Conservation (phyloP, 1,140 invertebrate species). For the Heliconius hewitsoni region DNA sequence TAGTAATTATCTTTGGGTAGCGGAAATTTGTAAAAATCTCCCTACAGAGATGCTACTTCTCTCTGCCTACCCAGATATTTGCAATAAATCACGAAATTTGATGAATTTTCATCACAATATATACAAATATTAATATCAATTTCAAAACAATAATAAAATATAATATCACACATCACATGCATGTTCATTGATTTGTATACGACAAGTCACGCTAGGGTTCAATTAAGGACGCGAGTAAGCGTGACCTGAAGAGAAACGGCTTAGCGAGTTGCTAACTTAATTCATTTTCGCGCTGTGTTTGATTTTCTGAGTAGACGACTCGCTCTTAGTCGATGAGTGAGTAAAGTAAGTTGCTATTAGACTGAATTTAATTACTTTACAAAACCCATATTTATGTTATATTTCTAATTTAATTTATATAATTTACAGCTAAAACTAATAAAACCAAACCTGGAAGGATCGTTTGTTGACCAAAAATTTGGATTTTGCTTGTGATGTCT, state of each 20-base stretch:
- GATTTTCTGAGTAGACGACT: slow-evolving; percentile 17
- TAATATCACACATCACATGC: not conserved
- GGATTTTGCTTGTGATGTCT: no score
- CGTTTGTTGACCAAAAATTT: no score
- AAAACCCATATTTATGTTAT: not conserved
- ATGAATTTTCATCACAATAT: no score
- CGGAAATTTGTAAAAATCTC: no score
- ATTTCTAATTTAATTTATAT: not conserved
- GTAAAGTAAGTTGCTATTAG: slow-evolving; percentile 10
- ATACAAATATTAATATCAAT: no score
- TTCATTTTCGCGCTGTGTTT: slow-evolving; percentile 13
- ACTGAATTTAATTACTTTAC: slow-evolving; percentile 9
- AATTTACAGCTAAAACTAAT: not conserved
- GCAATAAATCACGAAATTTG: no score
- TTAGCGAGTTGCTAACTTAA: slow-evolving; percentile 18
- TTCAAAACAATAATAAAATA: not conserved
- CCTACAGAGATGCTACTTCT: no score
- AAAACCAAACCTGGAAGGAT: no score
- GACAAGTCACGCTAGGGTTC: slow-evolving; percentile 5
- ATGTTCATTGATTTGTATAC: not conserved
- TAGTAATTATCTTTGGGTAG: no score
- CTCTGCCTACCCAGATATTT: no score
- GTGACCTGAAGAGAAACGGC: slow-evolving; percentile 9
- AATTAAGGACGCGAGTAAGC: slow-evolving; percentile 13
- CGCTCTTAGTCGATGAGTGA: not conserved